Evolutionary conservation across 2,113 vertebrate genomes (phyloP).

Genomic region (Leucosticte australis): DNA sequence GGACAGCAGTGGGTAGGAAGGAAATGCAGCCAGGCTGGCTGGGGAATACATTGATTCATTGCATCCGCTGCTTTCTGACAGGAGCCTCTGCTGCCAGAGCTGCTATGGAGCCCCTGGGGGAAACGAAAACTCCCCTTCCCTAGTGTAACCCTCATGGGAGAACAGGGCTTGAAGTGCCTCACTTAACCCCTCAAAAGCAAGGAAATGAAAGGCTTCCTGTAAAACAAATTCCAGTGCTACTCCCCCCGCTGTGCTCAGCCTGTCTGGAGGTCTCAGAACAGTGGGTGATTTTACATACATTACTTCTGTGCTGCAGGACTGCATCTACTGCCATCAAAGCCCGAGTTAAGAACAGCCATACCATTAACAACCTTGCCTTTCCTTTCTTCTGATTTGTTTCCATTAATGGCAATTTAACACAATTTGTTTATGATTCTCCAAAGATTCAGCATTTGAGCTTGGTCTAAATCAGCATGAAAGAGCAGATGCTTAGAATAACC

Average conservation of each 20-base stretch:
- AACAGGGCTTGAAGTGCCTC: constrained; percentile 61
- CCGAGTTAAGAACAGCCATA: not conserved
- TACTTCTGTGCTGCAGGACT: constrained; percentile 33
- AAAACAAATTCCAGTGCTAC: constrained; percentile 67
- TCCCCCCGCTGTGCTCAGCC: constrained; percentile 55
- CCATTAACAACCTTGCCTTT: not conserved
- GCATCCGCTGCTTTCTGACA: constrained; percentile 52
- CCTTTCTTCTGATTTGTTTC: constrained; percentile 5
- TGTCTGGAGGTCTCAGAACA: constrained; percentile 62
- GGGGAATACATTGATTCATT: constrained; percentile 51
- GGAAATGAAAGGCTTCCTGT: constrained; percentile 74
- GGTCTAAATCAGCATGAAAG: constrained; percentile 50
- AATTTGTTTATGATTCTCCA: constrained; percentile 65
- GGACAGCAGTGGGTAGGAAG: constrained; percentile 11
- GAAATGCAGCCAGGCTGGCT: not conserved
- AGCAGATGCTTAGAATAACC: constrained; percentile 54
- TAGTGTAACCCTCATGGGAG: constrained; percentile 17
- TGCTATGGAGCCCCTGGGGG: not conserved
- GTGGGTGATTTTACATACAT: constrained; percentile 60
- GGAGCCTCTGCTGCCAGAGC: constrained; percentile 36
- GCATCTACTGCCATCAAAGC: not conserved
- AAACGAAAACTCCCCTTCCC: constrained; percentile 38
- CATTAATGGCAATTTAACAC: constrained; percentile 38
- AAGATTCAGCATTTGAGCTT: constrained; percentile 32
- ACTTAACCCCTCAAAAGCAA: constrained; percentile 71